Base-by-base conservation (phyloP, 2,797 vertebrate species). In the Jordanella pulchra region DNA sequence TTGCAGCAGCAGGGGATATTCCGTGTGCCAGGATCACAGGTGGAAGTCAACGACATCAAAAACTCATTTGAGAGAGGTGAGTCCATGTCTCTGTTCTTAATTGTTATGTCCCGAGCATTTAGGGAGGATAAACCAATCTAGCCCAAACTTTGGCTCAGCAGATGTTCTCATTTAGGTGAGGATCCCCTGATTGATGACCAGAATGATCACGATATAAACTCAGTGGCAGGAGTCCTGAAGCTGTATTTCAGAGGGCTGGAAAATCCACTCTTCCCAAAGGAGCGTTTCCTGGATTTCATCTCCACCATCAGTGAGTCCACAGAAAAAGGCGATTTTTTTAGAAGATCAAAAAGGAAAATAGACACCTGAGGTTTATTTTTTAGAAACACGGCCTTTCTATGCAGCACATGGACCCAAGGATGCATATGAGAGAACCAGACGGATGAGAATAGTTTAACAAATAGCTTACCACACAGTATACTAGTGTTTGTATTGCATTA, bases 21-120 rank as follows among this genome's bases (percentile, higher is more conserved):
- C 86, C 90, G 98, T 65, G 97, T 99, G 86, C 98, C 98, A 0
- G 97, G 98, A 84, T 99, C 98, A 71, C 98, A 99, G 92, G 96
- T 98, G 72, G 98, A 99, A 93, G 97, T 99, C 89, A 99, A 99
- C 2, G 98, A 99, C 89, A 99, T 99, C 91, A 99, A 99, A 93
- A 99, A 99, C 87, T 98, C 97, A 1, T 99, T 99, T 90, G 98
- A 99, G 90, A 96, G 97, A 96, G 98, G 98, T 98, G 81, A 80
- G 96, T 84, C 44, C 60, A 69, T 47, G 25, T 39, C 4, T 18
- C 21, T 4, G 1, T 64, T 75, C 66, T 67, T 2, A 54, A 1
- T 64, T 75, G 70, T 68, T 4, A 58, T 39, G 9, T 68, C 35
- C 35, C 0, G 51, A 45, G 64, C 45, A 45, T 44, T 44, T 69